A percentile compares a stretch with the other conserved stretches of the same genome.
Conservation (phyloP, 2,113 vertebrate genomes). For the rat (Rattus norvegicus) region GRCr8 NC_086028.1:32786501-32787000, state of each 20-base stretch:
- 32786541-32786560: not conserved
- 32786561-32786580: not conserved
- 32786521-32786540: not conserved
- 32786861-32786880: not conserved
- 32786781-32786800: not conserved
- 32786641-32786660: not conserved
- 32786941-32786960: not conserved
- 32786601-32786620: not conserved
- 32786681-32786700: not conserved
- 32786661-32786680: constrained; percentile 14
- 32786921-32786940: not conserved
- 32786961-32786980: not conserved
- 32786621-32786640: not conserved
- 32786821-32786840: not conserved
- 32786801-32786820: not conserved
- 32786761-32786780: not conserved
- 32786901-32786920: not conserved
- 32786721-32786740: not conserved
- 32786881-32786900: not conserved
- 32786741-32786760: not conserved
- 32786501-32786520: not conserved
- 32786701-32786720: constrained; percentile 31
- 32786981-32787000: not conserved
- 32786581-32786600: constrained; percentile 20
- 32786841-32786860: not conserved